A percentile compares a stretch with the other conserved stretches of the same genome.
Conservation (phyloP, 2,797 vertebrate species). For the Champsocephalus esox region DNA sequence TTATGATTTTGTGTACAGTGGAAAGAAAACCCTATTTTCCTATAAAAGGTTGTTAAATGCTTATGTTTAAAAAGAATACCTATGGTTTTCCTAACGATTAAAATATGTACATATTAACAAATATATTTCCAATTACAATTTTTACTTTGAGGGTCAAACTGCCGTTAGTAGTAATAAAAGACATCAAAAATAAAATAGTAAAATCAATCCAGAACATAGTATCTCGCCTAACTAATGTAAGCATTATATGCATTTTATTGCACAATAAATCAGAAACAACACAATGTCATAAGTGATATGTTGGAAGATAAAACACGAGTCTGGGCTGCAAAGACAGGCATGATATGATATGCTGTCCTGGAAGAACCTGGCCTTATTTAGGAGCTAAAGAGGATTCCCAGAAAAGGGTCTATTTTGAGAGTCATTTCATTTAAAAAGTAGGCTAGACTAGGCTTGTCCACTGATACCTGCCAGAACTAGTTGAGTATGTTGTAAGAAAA, state of each 20-base stretch:
- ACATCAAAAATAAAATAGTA: too few relatives aligned
- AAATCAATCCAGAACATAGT: background rate
- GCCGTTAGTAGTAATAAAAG: background rate
- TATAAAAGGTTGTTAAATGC: too few relatives aligned
- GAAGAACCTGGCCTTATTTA: constrained; percentile 69
- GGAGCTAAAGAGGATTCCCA: constrained; percentile 51
- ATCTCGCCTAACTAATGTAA: background rate
- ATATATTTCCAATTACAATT: constrained; percentile 4
- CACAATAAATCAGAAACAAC: background rate
- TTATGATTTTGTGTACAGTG: background rate
- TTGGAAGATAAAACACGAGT: constrained; percentile 11
- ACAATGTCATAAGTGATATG: background rate
- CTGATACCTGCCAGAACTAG: constrained; percentile 27
- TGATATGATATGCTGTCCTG: constrained; percentile 45
- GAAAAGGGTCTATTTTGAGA: constrained; percentile 69
- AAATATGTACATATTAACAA: background rate
- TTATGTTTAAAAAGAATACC: too few relatives aligned
- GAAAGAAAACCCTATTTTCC: too few relatives aligned
- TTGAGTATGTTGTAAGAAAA: constrained; percentile 6
- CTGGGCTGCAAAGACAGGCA: constrained; percentile 18
- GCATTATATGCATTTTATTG: constrained; percentile 7
- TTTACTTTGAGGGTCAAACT: background rate
- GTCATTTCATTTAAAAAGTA: constrained; percentile 62
- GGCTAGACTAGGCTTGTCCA: constrained; percentile 49
- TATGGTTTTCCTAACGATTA: too few relatives aligned